Conservation (phyloP, 2,888 invertebrate genomes). For the Drosophila vallismaia region DNA sequence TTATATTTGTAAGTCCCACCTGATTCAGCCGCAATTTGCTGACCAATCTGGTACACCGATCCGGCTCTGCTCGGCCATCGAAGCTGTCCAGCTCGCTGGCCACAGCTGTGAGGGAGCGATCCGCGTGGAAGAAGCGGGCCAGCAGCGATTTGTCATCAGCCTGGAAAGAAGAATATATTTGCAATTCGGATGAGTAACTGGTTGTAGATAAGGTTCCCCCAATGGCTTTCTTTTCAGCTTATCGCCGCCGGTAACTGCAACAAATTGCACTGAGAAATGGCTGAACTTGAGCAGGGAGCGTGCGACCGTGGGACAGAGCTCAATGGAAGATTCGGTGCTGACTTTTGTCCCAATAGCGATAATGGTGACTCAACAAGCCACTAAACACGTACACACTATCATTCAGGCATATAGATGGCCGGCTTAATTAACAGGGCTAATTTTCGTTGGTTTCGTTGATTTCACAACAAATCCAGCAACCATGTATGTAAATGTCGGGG, state of each 20-base stretch:
- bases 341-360: constrained; percentile 6
- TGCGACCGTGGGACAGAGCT: constrained; percentile 5
- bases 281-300: constrained; percentile 35
- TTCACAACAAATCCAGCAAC: constrained; percentile 30
- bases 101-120: constrained; percentile 97
- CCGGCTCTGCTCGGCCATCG: constrained; percentile 99
- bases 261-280: constrained; percentile 27
- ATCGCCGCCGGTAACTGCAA: constrained; percentile 29
- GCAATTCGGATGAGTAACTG: constrained; percentile 31
- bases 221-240: too few relatives aligned
- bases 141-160: constrained; percentile 96
- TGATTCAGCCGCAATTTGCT: constrained; percentile 97
- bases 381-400: constrained; percentile 34
- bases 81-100: constrained; percentile 99
- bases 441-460: constrained; percentile 34
- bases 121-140: constrained; percentile 99
- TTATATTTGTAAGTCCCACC: constrained; percentile 82
- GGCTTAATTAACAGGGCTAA: constrained; percentile 29
- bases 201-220: constrained; percentile 28
- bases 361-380: constrained; percentile 37
- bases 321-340: too few relatives aligned
- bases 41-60: constrained; percentile 97
- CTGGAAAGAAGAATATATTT: constrained; percentile 86
- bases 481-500: constrained; percentile 6
- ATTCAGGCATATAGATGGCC: constrained; percentile 24